A percentile compares a stretch with the other conserved stretches of the same genome.
Evolutionary conservation across 2,113 vertebrate genomes (phyloP).

Genomic region (Scophthalmus maximus): DNA sequence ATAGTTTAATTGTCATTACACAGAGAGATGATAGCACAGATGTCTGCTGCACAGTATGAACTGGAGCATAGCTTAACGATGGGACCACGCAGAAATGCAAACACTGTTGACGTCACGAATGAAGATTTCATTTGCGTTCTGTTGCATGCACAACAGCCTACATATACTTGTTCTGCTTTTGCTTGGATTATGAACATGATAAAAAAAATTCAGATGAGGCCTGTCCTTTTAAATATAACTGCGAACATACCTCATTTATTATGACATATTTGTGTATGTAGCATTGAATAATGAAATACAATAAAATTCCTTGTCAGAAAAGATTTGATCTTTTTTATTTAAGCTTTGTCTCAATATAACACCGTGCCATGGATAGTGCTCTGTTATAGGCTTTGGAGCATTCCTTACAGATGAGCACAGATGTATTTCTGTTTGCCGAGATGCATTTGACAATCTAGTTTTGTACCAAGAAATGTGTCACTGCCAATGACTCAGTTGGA

Average conservation of each 20-base stretch:
- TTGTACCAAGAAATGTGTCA: not conserved
- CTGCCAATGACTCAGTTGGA: conserved; percentile 6
- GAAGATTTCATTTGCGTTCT: conserved; percentile 8
- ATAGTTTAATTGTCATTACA: conserved; percentile 9
- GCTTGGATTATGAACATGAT: not conserved
- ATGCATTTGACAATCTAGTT: conserved; percentile 8
- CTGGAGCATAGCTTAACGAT: conserved; percentile 48
- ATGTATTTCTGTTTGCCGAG: not conserved
- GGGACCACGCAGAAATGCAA: conserved; percentile 3
- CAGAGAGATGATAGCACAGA: conserved; percentile 11
- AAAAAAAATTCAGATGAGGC: conserved; percentile 8
- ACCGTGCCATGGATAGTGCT: not conserved
- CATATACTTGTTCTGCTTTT: conserved; percentile 2
- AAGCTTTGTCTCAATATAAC: not conserved
- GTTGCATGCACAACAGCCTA: conserved; percentile 17
- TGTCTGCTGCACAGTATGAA: conserved; percentile 30
- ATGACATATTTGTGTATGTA: conserved; percentile 5
- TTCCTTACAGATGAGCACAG: conserved; percentile 8
- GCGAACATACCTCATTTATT: not conserved
- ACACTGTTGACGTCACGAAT: conserved; percentile 14
- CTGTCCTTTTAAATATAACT: not conserved
- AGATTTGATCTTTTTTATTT: conserved; percentile 15
- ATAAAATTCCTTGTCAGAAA: conserved; percentile 25
- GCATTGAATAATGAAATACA: conserved; percentile 31
- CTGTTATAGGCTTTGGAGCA: not conserved